Base-by-base conservation (phyloP, 92 coral and sea anemone genomes). In the Zoanthus sociatus region DNA sequence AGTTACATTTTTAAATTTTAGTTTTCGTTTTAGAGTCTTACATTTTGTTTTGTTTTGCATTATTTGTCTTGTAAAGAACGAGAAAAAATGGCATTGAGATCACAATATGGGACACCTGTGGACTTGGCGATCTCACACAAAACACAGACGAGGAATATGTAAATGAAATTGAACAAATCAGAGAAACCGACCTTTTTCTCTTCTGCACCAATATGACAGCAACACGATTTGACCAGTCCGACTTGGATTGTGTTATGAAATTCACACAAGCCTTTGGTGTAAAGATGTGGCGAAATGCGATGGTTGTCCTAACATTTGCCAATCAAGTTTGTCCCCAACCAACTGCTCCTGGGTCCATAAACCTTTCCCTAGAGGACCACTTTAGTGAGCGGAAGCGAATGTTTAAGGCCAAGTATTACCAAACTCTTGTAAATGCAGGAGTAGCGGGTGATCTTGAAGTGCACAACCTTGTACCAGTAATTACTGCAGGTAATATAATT, bases 281-380 rank as follows among this genome's bases (percentile, higher is more conserved):
- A 73, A 48, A 73, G 77, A 73, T 73, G 77, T 73, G 77, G 77
- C 33, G 13, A 73, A 42, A 73, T 16, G 54, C 77, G 9, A 73
- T 73, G 30, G 44, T 73, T 21, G 77, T 73, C 5, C 17, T 73
- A 21, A 73, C 77, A 17, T 73, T 73, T 44, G 77, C 55, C 53
- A 37, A 45, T 17, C 13, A 42, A 73, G 77, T 37, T 37, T 37
- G 5, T 26, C 74, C 74, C 74, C 74, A 46, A 69, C 74, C 74
- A 33, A 17, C 45, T 30, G 6, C 74, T 15, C 74, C 74, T 13
- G 74, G 46, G 74, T 11, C n/a, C 11, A 3, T 6, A 69, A 30
- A 9, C 10, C 47, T 8, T 26, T 69, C 74, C 3, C 16, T 69
- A 5, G 17, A 30, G 33, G 46, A 69, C 1, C 11, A 69, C 45